Base-by-base conservation (phyloP, 2,888 invertebrate genomes). In the Dexiosoma caninum region DNA sequence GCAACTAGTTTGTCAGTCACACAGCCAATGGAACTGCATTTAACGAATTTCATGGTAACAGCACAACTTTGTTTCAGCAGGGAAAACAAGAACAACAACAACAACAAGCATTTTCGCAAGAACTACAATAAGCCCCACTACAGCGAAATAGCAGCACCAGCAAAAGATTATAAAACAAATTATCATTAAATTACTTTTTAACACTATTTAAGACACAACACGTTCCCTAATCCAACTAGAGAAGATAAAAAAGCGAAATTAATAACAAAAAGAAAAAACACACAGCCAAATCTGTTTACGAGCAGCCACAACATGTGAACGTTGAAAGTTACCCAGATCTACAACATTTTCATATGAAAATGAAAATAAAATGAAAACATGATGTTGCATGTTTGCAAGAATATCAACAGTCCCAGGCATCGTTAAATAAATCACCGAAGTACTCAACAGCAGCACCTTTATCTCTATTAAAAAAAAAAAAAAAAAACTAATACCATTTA, bases 371-470 rank as follows among this genome's bases (percentile, higher is more conserved):
- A n/a, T n/a, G n/a, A n/a, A n/a, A n/a, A n/a, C n/a, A 78, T 62
- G 72, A 55, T 78, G 74, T 74, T 78, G 78, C 72, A 62, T 78
- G 74, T 60, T 53, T 21, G 46, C 23, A 79, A 53, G 37, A 40
- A 55, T 57, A 44, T 27, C 59, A 42, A 60, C 51, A 70, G 70
- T 70, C n/a, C 69, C 44, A 70, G 72, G 2, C 62, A 71, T 81
- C 77, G 72, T 81, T 81, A 81, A 81, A 81, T 81, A 77, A 81
- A 81, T 72, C 81, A 81, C 77, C 72, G 23, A 46, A 46, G 71
- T 55, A 62, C 67, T 76, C 66, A 76, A 71, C 75, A 55, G 71
- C 80, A 81, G 80, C 80, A 81, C 60, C 76, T 71, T 32, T 51
- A 70, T 49, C 49, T 75, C 57, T 23, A 40, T 64, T 16, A 49